These are phyloP conservation scores for Nephrocerus scutellatus DNA, from an alignment of 2,888 invertebrate genomes.

Conservation along the genomic window DNA sequence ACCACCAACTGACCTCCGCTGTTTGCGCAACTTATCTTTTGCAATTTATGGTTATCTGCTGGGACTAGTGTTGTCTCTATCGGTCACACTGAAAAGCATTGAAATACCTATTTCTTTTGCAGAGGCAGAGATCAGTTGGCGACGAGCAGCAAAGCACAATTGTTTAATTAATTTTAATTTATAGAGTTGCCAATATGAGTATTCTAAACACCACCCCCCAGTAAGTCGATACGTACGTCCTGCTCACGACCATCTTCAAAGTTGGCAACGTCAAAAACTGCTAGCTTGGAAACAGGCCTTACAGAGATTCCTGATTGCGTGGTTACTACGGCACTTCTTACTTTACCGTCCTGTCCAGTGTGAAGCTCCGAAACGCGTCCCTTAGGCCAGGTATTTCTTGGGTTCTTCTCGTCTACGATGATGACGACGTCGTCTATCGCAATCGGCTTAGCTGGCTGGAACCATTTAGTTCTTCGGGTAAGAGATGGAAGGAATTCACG, in stretches of 20 bases:
- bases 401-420: conserved; percentile 15
- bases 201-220: conserved; percentile 16
- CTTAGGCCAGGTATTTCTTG: conserved; percentile 18
- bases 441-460: conserved; percentile 10
- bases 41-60: too few relatives aligned
- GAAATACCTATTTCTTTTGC: too few relatives aligned
- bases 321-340: conserved; percentile 13
- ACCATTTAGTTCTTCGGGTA: conserved; percentile 20
- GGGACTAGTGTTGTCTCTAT: too few relatives aligned
- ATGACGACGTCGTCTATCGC: conserved; percentile 19
- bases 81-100: too few relatives aligned
- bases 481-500: conserved; percentile 24
- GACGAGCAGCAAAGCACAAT: too few relatives aligned
- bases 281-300: conserved; percentile 12
- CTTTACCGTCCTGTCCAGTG: conserved; percentile 12
- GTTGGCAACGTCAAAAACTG: conserved; percentile 5
- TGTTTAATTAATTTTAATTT: too few relatives aligned
- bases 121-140: too few relatives aligned
- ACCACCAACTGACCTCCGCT: too few relatives aligned
- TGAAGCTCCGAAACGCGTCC: conserved; percentile 12
- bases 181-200: too few relatives aligned
- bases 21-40: too few relatives aligned
- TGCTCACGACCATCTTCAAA: conserved; percentile 7
- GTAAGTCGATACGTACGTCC: too few relatives aligned
- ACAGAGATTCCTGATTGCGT: conserved; percentile 7